These are phyloP conservation scores for Geococcyx californianus DNA, from an alignment of 2,113 vertebrate genomes.

Conservation along the genomic window DNA sequence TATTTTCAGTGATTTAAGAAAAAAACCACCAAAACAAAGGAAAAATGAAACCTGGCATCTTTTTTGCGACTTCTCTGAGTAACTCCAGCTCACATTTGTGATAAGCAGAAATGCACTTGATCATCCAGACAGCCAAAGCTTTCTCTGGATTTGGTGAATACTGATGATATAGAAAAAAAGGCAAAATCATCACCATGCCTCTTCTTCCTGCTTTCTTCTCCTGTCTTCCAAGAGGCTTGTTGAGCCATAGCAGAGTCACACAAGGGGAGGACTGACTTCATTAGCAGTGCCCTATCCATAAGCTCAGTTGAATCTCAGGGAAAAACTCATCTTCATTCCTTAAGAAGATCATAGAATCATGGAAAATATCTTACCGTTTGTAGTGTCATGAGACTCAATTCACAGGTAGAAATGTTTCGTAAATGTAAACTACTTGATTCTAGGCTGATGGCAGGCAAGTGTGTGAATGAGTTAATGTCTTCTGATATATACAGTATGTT, in stretches of 20 bases:
- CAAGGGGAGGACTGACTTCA: not conserved
- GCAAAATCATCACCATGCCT: not conserved
- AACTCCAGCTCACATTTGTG: not conserved
- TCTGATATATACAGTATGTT: not conserved
- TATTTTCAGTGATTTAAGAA: not conserved
- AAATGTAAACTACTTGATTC: not conserved
- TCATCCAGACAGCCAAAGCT: not conserved
- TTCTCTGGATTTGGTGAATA: not conserved
- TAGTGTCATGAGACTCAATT: not conserved
- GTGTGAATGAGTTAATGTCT: not conserved
- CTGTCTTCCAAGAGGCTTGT: not conserved
- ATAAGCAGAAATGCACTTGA: not conserved
- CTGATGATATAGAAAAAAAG: not conserved
- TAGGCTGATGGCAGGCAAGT: not conserved
- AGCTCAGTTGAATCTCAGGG: not conserved
- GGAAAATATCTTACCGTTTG: not conserved
- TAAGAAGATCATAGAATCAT: too few relatives aligned
- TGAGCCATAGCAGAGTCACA: not conserved
- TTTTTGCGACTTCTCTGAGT: not conserved
- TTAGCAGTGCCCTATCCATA: not conserved
- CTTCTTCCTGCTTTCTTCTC: not conserved
- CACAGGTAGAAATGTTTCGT: not conserved
- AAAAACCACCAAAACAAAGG: not conserved
- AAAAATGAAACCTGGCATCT: not conserved
- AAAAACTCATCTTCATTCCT: not conserved